Percentiles rank a stretch among this genome's conserved stretches.
Evolutionary conservation across 2,113 vertebrate species (phyloP).

Genomic region (Periophthalmus modestus): DNA sequence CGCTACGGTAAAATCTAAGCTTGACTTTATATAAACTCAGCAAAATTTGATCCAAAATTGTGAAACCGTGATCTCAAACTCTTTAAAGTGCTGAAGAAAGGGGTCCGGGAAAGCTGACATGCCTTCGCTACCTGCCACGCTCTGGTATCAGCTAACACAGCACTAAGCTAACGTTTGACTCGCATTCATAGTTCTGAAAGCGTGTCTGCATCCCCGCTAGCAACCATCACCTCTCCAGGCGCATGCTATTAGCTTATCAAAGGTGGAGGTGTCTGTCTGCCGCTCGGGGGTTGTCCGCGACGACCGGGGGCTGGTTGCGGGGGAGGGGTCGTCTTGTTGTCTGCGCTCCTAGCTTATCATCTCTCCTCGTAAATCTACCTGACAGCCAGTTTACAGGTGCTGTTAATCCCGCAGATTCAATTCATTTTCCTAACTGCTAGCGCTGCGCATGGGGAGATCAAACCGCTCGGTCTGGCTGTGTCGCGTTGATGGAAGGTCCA

Average conservation of each 20-base stretch:
- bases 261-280: conserved; percentile 79
- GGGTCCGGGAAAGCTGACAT: conserved; percentile 22
- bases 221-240: conserved; percentile 70
- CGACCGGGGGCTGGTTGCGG: conserved; percentile 4
- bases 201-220: conserved; percentile 86
- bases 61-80: neutral
- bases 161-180: conserved; percentile 58
- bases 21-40: neutral
- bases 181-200: conserved; percentile 88
- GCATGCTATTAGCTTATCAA: conserved; percentile 83
- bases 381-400: conserved; percentile 79
- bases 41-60: neutral
- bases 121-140: conserved; percentile 47
- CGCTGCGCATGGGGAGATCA: conserved; percentile 62
- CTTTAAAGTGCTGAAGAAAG: conserved; percentile 4
- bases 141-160: conserved; percentile 43
- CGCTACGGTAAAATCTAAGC: neutral
- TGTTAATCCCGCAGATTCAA: conserved; percentile 76
- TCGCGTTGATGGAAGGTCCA: conserved; percentile 62
- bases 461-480: conserved; percentile 55
- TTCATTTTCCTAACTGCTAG: conserved; percentile 73
- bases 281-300: conserved; percentile 1
- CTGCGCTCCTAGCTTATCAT: conserved; percentile 63
- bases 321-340: conserved; percentile 37
- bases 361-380: conserved; percentile 72